A percentile compares a stretch with the other conserved stretches of the same genome.
Evolutionary conservation across 2,113 vertebrate species (phyloP).

Genomic region (Pelodiscus sinensis): DNA sequence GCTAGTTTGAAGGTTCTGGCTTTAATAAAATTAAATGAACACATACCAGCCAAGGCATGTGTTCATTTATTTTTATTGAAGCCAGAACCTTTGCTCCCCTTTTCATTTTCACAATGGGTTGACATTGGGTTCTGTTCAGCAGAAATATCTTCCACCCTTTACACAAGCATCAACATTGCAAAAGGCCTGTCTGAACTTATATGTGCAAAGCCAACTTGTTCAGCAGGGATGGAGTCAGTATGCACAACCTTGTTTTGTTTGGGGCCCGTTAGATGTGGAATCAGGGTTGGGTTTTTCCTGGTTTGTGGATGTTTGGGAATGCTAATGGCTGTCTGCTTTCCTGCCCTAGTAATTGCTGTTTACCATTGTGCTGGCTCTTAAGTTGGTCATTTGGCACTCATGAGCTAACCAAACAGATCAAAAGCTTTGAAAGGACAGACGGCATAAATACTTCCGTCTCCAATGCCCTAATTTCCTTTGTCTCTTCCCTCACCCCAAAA

Average conservation of each 20-base stretch:
- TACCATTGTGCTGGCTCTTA: slow-evolving; percentile 66
- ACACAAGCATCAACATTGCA: slow-evolving; percentile 41
- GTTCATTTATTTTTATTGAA: slow-evolving; percentile 69
- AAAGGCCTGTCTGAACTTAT: slow-evolving; percentile 63
- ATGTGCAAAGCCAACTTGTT: slow-evolving; percentile 62
- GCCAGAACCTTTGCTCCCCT: slow-evolving; percentile 59
- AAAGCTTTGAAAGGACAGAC: slow-evolving; percentile 58
- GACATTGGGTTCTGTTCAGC: slow-evolving; percentile 69
- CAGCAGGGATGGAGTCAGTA: slow-evolving; percentile 62
- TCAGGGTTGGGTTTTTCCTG: slow-evolving; percentile 37
- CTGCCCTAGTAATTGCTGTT: slow-evolving; percentile 71
- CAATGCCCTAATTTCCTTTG: slow-evolving; percentile 27
- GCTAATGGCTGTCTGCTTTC: slow-evolving; percentile 72
- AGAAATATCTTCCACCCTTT: slow-evolving; percentile 60
- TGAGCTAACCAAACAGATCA: slow-evolving; percentile 69
- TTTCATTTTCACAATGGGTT: slow-evolving; percentile 64
- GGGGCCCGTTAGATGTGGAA: slow-evolving; percentile 68
- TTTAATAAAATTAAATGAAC: slow-evolving; percentile 62
- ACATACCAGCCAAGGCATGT: slow-evolving; percentile 67
- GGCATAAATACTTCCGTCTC: slow-evolving; percentile 47
- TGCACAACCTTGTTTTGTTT: slow-evolving; percentile 68
- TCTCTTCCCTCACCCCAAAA: slow-evolving; percentile 45
- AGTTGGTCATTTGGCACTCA: slow-evolving; percentile 64
- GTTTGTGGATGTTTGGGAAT: slow-evolving; percentile 72
- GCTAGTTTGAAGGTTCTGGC: slow-evolving; percentile 46